Evolutionary conservation across 2,888 invertebrate genomes (phyloP).

Genomic region (Ectobius pallidus): DNA sequence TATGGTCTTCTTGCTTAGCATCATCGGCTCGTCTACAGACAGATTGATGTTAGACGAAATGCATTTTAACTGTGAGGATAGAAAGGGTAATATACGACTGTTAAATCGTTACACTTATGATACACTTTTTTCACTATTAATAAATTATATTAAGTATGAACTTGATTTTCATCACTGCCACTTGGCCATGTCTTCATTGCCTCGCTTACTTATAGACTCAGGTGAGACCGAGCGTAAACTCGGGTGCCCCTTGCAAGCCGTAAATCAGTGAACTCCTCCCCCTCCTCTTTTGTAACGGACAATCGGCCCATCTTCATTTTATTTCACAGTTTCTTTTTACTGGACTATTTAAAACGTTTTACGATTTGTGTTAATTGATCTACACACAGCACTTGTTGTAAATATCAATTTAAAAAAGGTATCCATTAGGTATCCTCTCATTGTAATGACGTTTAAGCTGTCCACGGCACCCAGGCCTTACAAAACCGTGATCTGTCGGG

Average conservation of each 20-base stretch:
- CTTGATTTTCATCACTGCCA: slow-evolving; percentile 10
- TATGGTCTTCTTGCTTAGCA: neutral
- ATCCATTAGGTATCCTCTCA: no score
- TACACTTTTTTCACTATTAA: slow-evolving; percentile 1
- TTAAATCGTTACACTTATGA: neutral
- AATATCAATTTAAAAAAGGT: no score
- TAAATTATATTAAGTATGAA: slow-evolving; percentile 14
- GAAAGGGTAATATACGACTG: neutral
- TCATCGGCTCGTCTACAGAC: neutral
- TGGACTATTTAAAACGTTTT: no score
- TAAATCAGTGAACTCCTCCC: slow-evolving; percentile 13
- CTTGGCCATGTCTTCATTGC: neutral
- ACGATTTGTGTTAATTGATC: no score
- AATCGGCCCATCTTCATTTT: no score
- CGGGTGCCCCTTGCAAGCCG: neutral
- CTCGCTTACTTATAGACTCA: neutral
- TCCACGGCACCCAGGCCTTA: no score
- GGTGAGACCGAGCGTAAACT: neutral
- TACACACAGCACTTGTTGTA: no score
- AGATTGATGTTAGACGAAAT: slow-evolving; percentile 19
- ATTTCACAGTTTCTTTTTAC: no score
- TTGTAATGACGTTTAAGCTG: no score
- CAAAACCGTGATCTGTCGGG: no score
- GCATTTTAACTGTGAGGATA: slow-evolving; percentile 6
- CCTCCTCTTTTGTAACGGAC: neutral